phyloP scores from a whole-genome alignment of 2,113 vertebrate species.

The Amphiprion percula region DNA sequence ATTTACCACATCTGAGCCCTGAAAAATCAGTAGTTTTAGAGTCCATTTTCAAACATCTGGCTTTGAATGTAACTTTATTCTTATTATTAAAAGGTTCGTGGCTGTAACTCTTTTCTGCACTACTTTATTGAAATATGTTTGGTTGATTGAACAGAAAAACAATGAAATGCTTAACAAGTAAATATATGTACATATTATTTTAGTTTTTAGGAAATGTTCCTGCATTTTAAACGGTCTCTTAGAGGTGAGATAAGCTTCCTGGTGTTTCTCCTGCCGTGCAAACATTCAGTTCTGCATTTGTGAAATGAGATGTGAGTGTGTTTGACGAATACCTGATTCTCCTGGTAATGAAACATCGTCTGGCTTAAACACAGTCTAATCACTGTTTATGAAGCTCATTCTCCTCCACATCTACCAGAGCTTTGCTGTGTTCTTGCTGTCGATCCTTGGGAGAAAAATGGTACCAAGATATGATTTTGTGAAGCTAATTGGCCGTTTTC shows the following conservation, averaged over 20 bases:
- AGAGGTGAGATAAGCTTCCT: background rate
- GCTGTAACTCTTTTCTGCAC: too few species aligned
- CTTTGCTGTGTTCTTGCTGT: background rate
- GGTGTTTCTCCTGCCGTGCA: background rate
- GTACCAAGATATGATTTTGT: conserved; percentile 17
- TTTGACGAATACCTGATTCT: conserved; percentile 21
- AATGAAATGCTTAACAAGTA: too few species aligned
- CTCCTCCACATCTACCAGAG: background rate
- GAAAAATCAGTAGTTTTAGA: too few species aligned
- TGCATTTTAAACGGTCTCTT: background rate
- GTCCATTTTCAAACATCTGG: too few species aligned
- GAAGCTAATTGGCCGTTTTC: conserved; percentile 25
- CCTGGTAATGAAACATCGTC: conserved; percentile 14
- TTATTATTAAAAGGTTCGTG: too few species aligned
- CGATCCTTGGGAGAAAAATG: conserved; percentile 23
- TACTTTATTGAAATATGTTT: too few species aligned
- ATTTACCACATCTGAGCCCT: too few species aligned
- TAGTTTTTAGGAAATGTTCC: too few species aligned
- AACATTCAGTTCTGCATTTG: background rate
- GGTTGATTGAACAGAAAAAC: too few species aligned
- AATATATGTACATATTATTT: too few species aligned
- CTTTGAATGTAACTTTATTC: too few species aligned
- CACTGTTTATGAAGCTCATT: background rate
- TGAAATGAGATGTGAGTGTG: conserved; percentile 1
- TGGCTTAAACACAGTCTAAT: background rate